Percentiles rank a stretch among this genome's conserved stretches.
These are phyloP conservation scores for Temnothorax curvispinosus DNA, from an alignment of 1,140 invertebrate genomes.

Conservation along the genomic window DNA sequence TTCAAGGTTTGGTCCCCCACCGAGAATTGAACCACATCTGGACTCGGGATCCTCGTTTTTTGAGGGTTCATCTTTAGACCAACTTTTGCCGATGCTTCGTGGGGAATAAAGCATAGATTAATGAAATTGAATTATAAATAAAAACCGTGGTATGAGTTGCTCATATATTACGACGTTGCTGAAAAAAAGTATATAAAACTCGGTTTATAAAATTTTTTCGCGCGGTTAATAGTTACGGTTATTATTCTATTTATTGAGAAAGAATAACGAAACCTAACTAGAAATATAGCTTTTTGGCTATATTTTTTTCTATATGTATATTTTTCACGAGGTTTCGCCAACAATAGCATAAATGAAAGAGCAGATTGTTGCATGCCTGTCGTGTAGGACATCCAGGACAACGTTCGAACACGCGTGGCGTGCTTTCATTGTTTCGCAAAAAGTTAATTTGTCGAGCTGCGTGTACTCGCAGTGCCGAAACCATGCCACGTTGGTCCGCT, in stretches of 20 bases:
- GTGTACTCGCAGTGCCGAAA: constrained; percentile 2
- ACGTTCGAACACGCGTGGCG: constrained; percentile 34
- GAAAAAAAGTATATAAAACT: background rate
- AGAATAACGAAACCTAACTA: background rate
- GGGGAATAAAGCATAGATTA: background rate
- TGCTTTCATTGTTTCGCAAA: constrained; percentile 52
- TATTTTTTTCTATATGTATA: background rate
- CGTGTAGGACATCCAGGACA: constrained; percentile 20
- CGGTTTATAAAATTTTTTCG: background rate
- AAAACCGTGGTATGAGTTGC: background rate
- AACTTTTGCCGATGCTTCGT: no score
- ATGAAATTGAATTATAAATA: background rate
- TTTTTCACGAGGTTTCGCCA: background rate
- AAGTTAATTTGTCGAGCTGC: constrained; percentile 57
- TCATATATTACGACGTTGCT: background rate
- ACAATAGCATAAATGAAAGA: constrained; percentile 39
- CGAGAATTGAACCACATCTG: no score
- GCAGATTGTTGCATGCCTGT: background rate
- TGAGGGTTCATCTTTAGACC: no score
- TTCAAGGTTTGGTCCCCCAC: no score
- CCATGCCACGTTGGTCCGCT: background rate
- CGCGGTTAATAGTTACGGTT: background rate
- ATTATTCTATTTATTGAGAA: background rate
- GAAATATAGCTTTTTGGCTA: background rate
- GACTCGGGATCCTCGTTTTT: no score